phyloP scores from a whole-genome alignment of 2,113 vertebrate genomes.

The Plecotus auritus region DNA sequence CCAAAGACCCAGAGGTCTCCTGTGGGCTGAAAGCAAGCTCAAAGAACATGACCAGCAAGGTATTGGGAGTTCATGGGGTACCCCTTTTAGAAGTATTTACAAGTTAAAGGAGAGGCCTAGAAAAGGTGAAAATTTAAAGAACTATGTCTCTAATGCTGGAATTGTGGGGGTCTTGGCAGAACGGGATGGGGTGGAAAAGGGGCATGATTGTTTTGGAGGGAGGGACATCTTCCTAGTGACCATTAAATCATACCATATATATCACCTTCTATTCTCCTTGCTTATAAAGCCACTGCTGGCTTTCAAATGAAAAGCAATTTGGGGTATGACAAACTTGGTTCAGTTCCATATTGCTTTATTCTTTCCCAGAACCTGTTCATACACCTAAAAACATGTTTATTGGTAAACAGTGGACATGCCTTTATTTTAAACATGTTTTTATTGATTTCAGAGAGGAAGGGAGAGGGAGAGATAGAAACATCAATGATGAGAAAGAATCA shows the following conservation, averaged over 20 bases:
- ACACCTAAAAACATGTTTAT: background rate
- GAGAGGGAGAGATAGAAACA: too few species aligned
- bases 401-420: background rate
- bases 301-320: background rate
- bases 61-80: background rate
- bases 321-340: background rate
- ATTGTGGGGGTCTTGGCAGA: background rate
- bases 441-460: too few species aligned
- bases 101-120: background rate
- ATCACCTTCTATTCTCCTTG: background rate
- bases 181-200: background rate
- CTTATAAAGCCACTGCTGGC: background rate
- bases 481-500: too few species aligned
- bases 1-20: background rate
- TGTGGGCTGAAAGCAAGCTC: background rate
- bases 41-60: background rate
- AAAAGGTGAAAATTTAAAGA: background rate
- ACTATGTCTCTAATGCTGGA: background rate
- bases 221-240: background rate
- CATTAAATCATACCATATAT: background rate
- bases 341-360: background rate
- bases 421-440: background rate
- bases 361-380: background rate
- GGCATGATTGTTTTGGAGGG: background rate
- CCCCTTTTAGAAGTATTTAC: background rate